Base-by-base conservation (phyloP, 1,140 invertebrate species). In the Drosophila lowei region DNA sequence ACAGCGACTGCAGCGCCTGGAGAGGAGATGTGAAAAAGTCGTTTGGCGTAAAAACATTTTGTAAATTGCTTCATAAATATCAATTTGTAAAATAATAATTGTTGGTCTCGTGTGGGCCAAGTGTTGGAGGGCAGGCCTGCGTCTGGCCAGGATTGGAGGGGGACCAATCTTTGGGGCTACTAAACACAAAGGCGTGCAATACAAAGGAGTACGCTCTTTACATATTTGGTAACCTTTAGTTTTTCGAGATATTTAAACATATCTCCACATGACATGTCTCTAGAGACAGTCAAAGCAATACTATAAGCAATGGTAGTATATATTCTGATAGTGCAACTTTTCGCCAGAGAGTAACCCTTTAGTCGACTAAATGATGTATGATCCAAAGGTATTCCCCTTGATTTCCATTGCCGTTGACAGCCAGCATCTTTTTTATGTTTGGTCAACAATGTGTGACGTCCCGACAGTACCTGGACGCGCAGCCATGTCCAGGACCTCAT, bases 51-150 rank as follows among this genome's bases (percentile, higher is more conserved):
- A 89, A 89, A 89, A 89, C 86, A 89, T 89, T 89, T 88, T 81
- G 86, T 89, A 89, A 89, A 89, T 89, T 89, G 81, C 86, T 89
- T 89, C 86, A 89, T 89, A 89, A 89, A 89, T 89, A 89, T 89
- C 86, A 89, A 89, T 89, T 89, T 89, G 86, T 88, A 81, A 89
- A 89, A 90, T 86, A 89, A 89, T 89, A 89, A 89, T 89, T 89
- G 86, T 89, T 67, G 52, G 62, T 30, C 44, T 50, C 38, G 13
- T 52, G 28, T 38, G 25, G 56, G n/a, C 16, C 46, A 34, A 52
- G 9, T 30, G 18, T 53, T 34, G 43, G 50, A 28, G 44, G 55
- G 46, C 16, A 0, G 30, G 0, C 43, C 11, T 73, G 56, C 46
- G 56, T 52, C 53, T 80, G 72, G 23, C 43, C 18, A 46, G 60